These are phyloP conservation scores for Calameuta filiformis DNA, from an alignment of 2,888 invertebrate genomes.

Conservation along the genomic window DNA sequence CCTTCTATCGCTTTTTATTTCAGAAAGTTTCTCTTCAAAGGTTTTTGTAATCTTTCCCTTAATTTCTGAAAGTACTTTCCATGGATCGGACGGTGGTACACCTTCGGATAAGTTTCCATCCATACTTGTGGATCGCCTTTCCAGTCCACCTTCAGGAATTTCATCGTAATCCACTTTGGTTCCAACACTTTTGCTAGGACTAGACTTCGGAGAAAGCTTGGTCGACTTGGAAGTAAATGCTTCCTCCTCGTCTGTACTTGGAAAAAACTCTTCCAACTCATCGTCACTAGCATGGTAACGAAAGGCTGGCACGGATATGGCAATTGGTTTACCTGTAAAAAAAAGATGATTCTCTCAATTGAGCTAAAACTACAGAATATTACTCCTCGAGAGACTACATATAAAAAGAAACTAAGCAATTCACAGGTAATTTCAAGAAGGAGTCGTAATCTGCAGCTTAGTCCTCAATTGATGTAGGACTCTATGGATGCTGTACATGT, in stretches of 20 bases:
- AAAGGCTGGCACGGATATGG: conserved; percentile 70
- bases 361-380: no score
- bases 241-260: conserved; percentile 71
- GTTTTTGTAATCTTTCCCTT: conserved; percentile 82
- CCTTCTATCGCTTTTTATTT: conserved; percentile 73
- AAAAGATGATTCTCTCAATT: background rate
- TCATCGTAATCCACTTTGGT: conserved; percentile 67
- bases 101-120: conserved; percentile 67
- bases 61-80: conserved; percentile 79
- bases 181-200: conserved; percentile 63
- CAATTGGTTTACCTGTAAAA: conserved; percentile 62
- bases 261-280: conserved; percentile 77
- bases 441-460: no score
- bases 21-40: conserved; percentile 80
- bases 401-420: no score
- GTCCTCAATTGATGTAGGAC: background rate
- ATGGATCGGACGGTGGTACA: conserved; percentile 73
- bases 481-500: background rate
- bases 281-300: conserved; percentile 83
- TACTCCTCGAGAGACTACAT: no score
- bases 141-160: conserved; percentile 50
- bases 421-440: no score
- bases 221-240: conserved; percentile 67
- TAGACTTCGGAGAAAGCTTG: conserved; percentile 58
- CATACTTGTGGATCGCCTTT: conserved; percentile 73